Evolutionary conservation across 2,797 vertebrate genomes (phyloP).

Genomic region (Gouania willdenowi): DNA sequence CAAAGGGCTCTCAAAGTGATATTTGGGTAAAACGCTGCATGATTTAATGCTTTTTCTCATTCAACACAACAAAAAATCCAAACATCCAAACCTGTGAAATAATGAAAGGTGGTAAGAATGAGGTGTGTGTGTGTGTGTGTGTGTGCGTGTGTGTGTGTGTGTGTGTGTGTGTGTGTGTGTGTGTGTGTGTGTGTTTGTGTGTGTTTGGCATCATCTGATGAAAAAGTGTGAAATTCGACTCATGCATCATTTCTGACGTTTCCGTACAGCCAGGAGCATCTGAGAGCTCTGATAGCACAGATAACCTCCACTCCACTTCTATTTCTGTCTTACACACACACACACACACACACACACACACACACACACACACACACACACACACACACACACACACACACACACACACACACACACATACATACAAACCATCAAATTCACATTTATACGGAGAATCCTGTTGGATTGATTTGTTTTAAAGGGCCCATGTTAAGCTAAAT

Average conservation of each 20-base stretch:
- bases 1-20: too few relatives aligned
- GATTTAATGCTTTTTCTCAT: too few relatives aligned
- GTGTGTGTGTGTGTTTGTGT: slow-evolving; percentile 1
- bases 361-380: too few relatives aligned
- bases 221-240: slow-evolving; percentile 48
- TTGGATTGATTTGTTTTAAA: too few relatives aligned
- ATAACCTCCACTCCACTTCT: slow-evolving; percentile 52
- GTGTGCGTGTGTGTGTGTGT: slow-evolving; percentile 5
- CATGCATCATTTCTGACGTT: slow-evolving; percentile 60
- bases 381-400: too few relatives aligned
- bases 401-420: too few relatives aligned
- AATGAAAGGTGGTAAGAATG: neutral
- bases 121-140: neutral
- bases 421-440: too few relatives aligned
- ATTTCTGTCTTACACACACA: slow-evolving; percentile 23
- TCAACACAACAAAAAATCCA: slow-evolving; percentile 2
- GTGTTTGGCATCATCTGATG: slow-evolving; percentile 8
- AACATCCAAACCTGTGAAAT: slow-evolving; percentile 5
- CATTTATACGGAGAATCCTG: too few relatives aligned
- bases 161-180: neutral
- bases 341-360: too few relatives aligned
- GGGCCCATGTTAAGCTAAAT: too few relatives aligned
- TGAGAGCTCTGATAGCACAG: slow-evolving; percentile 45
- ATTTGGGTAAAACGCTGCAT: too few relatives aligned
- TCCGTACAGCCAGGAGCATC: slow-evolving; percentile 48